A percentile compares a stretch with the other conserved stretches of the same genome.
These are phyloP conservation scores for Enteromius fasciolatus DNA, from an alignment of 2,797 vertebrate species.

Conservation along the genomic window DNA sequence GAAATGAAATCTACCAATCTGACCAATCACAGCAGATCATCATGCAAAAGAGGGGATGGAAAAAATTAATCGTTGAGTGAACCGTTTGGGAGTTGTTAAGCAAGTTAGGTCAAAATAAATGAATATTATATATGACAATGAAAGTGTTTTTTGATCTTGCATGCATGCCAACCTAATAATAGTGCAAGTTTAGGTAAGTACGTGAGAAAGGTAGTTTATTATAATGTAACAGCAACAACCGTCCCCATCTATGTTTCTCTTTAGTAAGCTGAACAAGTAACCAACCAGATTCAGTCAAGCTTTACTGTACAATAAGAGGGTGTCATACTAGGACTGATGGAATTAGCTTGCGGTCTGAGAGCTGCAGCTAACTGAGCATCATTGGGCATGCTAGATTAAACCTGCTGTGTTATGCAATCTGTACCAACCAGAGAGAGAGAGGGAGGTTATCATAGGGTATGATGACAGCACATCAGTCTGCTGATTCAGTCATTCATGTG, in stretches of 20 bases:
- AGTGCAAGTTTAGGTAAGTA: neutral
- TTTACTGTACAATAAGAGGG: slow-evolving; percentile 3
- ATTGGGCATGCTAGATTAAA: slow-evolving; percentile 25
- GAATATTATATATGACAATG: no score
- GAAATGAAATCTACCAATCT: no score
- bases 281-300: neutral
- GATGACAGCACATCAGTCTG: slow-evolving; percentile 19
- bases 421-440: slow-evolving; percentile 24
- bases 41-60: no score
- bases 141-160: no score
- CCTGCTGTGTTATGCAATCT: slow-evolving; percentile 41
- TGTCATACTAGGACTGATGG: neutral
- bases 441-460: slow-evolving; percentile 33
- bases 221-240: neutral
- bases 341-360: slow-evolving; percentile 22
- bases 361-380: slow-evolving; percentile 14
- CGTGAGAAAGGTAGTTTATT: neutral
- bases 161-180: neutral
- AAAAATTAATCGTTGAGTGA: no score
- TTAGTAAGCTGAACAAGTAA: neutral
- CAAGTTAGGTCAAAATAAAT: no score
- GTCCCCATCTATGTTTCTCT: neutral
- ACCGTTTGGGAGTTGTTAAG: no score
- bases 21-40: no score
- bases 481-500: neutral